Base-by-base conservation (phyloP, 1,140 invertebrate species). In the Brachionus koreanus region DNA sequence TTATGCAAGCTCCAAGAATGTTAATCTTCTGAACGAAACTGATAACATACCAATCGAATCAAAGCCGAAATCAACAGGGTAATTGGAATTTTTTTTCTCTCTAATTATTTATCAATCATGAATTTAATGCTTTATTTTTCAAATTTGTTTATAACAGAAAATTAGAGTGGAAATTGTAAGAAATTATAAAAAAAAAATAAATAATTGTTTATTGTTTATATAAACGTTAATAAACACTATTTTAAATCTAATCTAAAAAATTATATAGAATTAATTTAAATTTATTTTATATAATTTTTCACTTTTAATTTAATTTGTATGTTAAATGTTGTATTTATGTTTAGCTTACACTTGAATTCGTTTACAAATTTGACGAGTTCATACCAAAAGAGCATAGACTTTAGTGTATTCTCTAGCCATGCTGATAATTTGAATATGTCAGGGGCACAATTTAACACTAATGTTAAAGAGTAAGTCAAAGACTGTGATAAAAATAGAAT, bases 241-340 rank as follows among this genome's bases (percentile, higher is more conserved):
- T 29, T 3, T 3, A 29, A 29, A 29, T 29, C 3, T 3, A 2
- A 29, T 29, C 29, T 29, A 29, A 29, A 29, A 29, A 29, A 29
- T 29, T 29, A 29, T 29, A 29, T 29, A 43, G 82, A n/a, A 57
- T 10, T 83, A 16, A 83, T 69, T 83, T 74, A 83, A 83, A 72
- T 61, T 46, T 82, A 35, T 83, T 82, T 82, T 57, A 83, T 63
- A 83, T 43, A 87, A 84, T 46, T 12, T 61, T n/a, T 61, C 1
- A 9, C 2, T 61, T 16, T n/a, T 61, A 61, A 65, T 65, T 65
- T 61, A 67, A 82, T 65, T 63, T 69, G 35, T 83, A 61, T 83
- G 49, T 81, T 76, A 37, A 82, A 29, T 35, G 72, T 65, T 77
- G 42, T 61, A 49, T 37, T 67, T 46, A n/a, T 82, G 43, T 82